Conservation (phyloP, 2,888 invertebrate species). For the Limnephilus rhombicus region DNA sequence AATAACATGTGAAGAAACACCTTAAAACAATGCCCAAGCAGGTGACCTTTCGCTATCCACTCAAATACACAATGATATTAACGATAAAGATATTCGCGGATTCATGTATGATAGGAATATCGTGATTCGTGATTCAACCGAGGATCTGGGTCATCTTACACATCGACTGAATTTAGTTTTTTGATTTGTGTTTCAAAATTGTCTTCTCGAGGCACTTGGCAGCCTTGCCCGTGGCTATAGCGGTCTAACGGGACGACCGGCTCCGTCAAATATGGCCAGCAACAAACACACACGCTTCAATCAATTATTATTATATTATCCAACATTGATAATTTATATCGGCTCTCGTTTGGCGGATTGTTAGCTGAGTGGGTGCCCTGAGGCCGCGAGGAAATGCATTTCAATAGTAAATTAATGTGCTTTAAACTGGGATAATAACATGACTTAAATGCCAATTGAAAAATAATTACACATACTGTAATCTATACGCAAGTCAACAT, state of each 20-base stretch:
- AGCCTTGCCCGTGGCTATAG: constrained; percentile 50
- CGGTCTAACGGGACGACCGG: constrained; percentile 45
- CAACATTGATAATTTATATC: constrained; percentile 12
- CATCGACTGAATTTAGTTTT: constrained; percentile 11
- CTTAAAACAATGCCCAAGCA: not conserved
- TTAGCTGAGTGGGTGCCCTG: not conserved
- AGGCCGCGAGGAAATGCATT: not conserved
- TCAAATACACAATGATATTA: not conserved
- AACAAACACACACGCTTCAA: constrained; percentile 10
- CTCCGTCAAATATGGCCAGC: not conserved
- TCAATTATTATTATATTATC: constrained; percentile 13
- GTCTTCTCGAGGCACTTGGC: constrained; percentile 25
- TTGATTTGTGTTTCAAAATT: constrained; percentile 33
- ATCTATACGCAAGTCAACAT: too few relatives aligned
- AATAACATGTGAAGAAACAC: not conserved
- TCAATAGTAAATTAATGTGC: not conserved
- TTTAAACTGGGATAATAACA: not conserved
- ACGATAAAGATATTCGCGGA: not conserved
- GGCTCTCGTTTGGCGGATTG: constrained; percentile 17
- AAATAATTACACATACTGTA: not conserved
- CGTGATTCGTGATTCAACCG: constrained; percentile 5
- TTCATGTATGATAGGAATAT: not conserved
- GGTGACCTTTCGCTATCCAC: not conserved
- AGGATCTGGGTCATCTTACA: constrained; percentile 30
- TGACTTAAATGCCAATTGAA: not conserved